Evolutionary conservation across 2,113 vertebrate species (phyloP).

Genomic region (Procavia capensis): DNA sequence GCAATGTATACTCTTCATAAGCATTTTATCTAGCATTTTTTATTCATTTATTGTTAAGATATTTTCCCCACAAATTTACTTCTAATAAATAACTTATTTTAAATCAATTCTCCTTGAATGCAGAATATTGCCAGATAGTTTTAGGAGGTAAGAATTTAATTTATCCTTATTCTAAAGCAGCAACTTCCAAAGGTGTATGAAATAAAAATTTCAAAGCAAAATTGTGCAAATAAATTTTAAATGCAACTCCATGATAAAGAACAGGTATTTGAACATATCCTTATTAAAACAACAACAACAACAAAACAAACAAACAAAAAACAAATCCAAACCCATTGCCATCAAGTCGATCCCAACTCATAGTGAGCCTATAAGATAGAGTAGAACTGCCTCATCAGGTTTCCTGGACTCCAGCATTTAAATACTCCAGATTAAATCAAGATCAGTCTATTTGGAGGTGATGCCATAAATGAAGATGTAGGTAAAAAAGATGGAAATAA

Average conservation of each 20-base stretch:
- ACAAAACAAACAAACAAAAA: too few species aligned
- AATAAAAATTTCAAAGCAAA: slow-evolving; percentile 36
- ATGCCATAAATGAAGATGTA: neutral
- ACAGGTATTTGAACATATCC: neutral
- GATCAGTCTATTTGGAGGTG: neutral
- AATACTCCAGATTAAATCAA: neutral
- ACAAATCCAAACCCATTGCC: too few species aligned
- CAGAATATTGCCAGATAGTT: neutral
- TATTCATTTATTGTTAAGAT: neutral
- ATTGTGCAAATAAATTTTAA: slow-evolving; percentile 33
- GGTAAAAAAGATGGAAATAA: neutral
- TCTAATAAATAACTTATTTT: slow-evolving; percentile 44
- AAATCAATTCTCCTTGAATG: neutral
- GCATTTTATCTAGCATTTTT: slow-evolving; percentile 19
- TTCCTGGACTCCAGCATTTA: neutral
- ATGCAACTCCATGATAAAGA: neutral
- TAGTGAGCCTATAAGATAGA: too few species aligned
- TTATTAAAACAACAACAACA: neutral
- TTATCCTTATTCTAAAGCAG: slow-evolving; percentile 28
- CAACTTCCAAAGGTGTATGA: neutral
- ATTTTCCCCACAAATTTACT: neutral
- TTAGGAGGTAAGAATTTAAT: slow-evolving; percentile 52
- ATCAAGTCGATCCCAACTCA: too few species aligned
- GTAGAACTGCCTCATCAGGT: too few species aligned
- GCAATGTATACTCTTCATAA: neutral